Evolutionary conservation across 2,797 vertebrate genomes (phyloP), one percentile per base, ranked within the genome.

Genomic region (Leuciscus waleckii): DNA sequence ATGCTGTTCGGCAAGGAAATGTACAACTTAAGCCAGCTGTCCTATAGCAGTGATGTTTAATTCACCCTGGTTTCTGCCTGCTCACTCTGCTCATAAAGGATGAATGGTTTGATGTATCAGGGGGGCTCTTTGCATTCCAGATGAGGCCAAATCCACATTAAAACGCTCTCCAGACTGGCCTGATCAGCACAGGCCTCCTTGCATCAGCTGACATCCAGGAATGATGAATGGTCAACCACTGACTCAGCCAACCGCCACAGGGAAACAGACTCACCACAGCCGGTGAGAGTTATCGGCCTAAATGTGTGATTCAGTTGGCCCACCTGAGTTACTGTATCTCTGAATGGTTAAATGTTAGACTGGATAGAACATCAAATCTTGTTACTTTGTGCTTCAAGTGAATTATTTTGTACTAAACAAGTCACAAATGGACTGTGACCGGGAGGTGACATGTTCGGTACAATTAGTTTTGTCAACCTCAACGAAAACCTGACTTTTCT

Each of bases 41-140:
- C 58, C 84, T 88, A 86, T 89, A 86, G 88, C 87, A 75, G 19
- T 88, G 87, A 90, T 65, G 87, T 87, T 87, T 76, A 84, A 84
- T 84, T 83, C 84, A 83, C 88, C 89, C 81, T 89, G 86, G 86
- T 87, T 89, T 88, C 87, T 84, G 87, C 87, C 76, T 78, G 87
- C 65, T 56, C 88, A 83, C 46, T 88, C 82, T 85, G 89, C 87
- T 92, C 90, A 89, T 89, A 88, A 91, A 91, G 90, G 87, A 93
- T 91, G 85, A 91, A 92, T 91, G 89, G 88, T 29, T 49, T n/a
- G 63, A 73, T 89, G 83, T 91, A 82, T 89, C 73, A 46, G 70
- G 85, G 84, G 81, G 73, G 76, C 81, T 88, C 87, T 83, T 78
- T 85, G 84, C 86, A 82, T 88, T 91, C 74, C 80, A 88, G 79